phyloP scores from a whole-genome alignment of 2,888 invertebrate genomes.

The Ormyrus pomaceus region DNA sequence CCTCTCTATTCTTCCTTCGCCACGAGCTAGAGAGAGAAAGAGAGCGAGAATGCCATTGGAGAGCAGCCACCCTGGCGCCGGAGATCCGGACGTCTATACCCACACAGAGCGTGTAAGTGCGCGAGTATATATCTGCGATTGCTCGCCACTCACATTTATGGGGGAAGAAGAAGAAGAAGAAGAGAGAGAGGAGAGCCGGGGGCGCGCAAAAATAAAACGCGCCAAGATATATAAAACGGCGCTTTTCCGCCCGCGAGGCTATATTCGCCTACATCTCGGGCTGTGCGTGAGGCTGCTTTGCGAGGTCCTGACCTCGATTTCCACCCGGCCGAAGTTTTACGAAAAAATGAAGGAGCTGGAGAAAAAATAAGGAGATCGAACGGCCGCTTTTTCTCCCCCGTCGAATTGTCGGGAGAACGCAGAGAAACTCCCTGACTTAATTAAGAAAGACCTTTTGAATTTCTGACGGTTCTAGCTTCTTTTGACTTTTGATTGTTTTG shows the following conservation, averaged over 20 bases:
- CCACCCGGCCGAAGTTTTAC: no score
- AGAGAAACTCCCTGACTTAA: no score
- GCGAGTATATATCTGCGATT: constrained; percentile 46
- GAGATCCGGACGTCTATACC: constrained; percentile 39
- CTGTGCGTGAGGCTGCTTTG: constrained; percentile 8
- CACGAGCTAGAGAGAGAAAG: no score
- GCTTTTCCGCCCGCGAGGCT: constrained; percentile 11
- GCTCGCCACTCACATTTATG: constrained; percentile 9
- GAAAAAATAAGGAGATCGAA: no score
- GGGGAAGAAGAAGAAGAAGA: constrained; percentile 6
- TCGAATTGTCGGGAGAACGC: no score
- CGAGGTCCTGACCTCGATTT: constrained; percentile 28
- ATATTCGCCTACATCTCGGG: constrained; percentile 21
- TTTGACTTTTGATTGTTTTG: no score
- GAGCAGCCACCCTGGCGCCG: constrained; percentile 66
- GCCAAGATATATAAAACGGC: constrained; percentile 15
- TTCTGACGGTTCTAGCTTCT: no score
- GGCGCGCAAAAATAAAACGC: constrained; percentile 36
- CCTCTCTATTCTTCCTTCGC: no score
- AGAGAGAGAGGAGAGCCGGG: neutral
- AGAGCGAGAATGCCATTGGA: constrained; percentile 53
- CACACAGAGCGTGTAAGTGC: constrained; percentile 3
- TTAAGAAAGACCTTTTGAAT: no score
- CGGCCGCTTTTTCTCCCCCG: no score
- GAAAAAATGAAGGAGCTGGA: no score